Evolutionary conservation across 1,140 invertebrate genomes (phyloP).

Genomic region (Carcinoscorpius rotundicauda): DNA sequence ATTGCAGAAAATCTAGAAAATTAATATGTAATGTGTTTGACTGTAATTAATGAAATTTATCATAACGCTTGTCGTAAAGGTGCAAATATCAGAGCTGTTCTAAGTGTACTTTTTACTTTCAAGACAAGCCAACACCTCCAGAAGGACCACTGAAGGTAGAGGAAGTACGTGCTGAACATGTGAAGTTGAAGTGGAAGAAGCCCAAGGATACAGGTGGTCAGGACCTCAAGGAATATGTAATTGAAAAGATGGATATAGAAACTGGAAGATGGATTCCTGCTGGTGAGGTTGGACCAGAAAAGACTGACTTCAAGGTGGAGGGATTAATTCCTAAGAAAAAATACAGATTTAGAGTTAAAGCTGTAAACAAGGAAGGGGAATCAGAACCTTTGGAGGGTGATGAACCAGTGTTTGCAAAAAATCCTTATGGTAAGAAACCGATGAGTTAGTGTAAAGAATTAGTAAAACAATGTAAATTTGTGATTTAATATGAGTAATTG

Average conservation of each 20-base stretch:
- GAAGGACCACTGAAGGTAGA: slow-evolving; percentile 68
- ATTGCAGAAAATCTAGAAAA: too few species aligned
- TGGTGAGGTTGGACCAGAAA: slow-evolving; percentile 63
- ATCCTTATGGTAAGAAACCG: slow-evolving; percentile 38
- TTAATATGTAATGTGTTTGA: too few species aligned
- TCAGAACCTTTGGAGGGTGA: slow-evolving; percentile 88
- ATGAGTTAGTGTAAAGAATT: too few species aligned
- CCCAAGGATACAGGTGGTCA: slow-evolving; percentile 89
- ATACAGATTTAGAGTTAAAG: slow-evolving; percentile 96
- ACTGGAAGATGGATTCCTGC: slow-evolving; percentile 84
- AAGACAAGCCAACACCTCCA: slow-evolving; percentile 76
- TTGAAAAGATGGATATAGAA: slow-evolving; percentile 91
- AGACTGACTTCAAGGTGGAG: slow-evolving; percentile 71
- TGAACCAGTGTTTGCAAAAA: slow-evolving; percentile 46
- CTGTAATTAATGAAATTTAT: too few species aligned
- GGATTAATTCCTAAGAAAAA: slow-evolving; percentile 95
- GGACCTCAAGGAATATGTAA: slow-evolving; percentile 84
- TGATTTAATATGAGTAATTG: too few species aligned
- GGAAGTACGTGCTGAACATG: slow-evolving; percentile 78
- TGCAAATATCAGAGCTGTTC: too few species aligned
- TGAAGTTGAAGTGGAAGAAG: slow-evolving; percentile 89
- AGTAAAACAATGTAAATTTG: too few species aligned
- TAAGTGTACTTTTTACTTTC: slow-evolving; percentile 50
- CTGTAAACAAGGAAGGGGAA: slow-evolving; percentile 96
- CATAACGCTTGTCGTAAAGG: too few species aligned